Evolutionary conservation across 2,797 vertebrate species (phyloP).

Genomic region (Melanotaenia pygmaea): DNA sequence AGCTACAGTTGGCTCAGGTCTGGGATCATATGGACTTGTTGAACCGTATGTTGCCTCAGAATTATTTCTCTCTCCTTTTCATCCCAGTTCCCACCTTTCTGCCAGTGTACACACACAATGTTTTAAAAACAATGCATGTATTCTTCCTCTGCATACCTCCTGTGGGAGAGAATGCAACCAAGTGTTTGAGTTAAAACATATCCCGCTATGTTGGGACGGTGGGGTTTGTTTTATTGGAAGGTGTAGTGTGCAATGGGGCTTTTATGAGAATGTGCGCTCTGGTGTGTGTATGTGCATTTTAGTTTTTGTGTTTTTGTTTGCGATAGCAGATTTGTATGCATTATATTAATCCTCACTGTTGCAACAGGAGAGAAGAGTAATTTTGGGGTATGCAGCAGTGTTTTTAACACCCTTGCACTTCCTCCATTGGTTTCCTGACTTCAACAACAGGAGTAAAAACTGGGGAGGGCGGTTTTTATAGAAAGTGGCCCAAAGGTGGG

Average conservation of each 20-base stretch:
- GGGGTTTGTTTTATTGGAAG: constrained; percentile 54
- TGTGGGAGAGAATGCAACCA: constrained; percentile 45
- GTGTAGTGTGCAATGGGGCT: constrained; percentile 32
- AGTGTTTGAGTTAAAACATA: constrained; percentile 53
- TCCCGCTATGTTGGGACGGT: constrained; percentile 25
- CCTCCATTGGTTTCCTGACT: constrained; percentile 39
- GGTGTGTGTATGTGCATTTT: constrained; percentile 3
- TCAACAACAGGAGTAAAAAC: constrained; percentile 14
- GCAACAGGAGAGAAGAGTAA: constrained; percentile 11
- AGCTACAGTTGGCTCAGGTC: constrained; percentile 39
- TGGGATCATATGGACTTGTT: constrained; percentile 43
- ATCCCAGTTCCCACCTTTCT: constrained; percentile 44
- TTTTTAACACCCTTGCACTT: constrained; percentile 16
- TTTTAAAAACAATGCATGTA: constrained; percentile 56
- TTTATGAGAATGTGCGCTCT: constrained; percentile 30
- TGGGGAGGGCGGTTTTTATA: background rate
- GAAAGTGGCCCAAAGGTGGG: constrained; percentile 14
- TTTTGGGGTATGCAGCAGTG: constrained; percentile 4
- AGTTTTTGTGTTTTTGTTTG: constrained; percentile 13
- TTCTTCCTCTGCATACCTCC: constrained; percentile 54
- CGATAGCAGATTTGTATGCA: constrained; percentile 2
- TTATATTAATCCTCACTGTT: constrained; percentile 11
- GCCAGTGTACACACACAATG: constrained; percentile 41
- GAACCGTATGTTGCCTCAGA: constrained; percentile 39
- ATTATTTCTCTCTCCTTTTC: constrained; percentile 39